Evolutionary conservation across 2,113 vertebrate species (phyloP).

Genomic region (Salminus brasiliensis): DNA sequence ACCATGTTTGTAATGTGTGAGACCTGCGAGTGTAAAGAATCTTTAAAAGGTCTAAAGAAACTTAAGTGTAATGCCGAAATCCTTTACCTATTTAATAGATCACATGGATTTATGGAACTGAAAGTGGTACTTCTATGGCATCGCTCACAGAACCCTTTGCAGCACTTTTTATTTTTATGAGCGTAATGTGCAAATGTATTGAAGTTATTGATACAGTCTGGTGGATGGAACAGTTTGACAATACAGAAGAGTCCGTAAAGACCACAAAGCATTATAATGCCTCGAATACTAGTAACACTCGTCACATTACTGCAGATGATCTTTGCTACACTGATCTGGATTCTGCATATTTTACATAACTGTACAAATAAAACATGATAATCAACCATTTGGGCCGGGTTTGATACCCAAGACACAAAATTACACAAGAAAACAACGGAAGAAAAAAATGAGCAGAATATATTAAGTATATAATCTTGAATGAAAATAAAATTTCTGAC

Average conservation of each 20-base stretch:
- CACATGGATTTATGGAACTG: too few relatives aligned
- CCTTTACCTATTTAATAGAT: too few relatives aligned
- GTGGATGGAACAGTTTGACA: slow-evolving; percentile 18
- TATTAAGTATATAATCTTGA: slow-evolving; percentile 45
- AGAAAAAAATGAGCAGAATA: slow-evolving; percentile 45
- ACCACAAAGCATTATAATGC: slow-evolving; percentile 21
- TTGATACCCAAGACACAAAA: not conserved
- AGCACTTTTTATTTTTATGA: not conserved
- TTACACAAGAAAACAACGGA: slow-evolving; percentile 23
- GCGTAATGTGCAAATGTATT: slow-evolving; percentile 8
- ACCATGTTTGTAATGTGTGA: too few relatives aligned
- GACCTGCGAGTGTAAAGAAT: too few relatives aligned
- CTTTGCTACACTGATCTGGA: slow-evolving; percentile 23
- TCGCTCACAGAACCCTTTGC: too few relatives aligned
- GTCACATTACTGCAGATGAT: slow-evolving; percentile 9
- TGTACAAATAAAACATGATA: not conserved
- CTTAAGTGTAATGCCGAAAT: too few relatives aligned
- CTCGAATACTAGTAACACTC: slow-evolving; percentile 25
- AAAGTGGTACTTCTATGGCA: too few relatives aligned
- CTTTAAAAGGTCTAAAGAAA: too few relatives aligned
- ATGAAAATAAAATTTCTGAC: slow-evolving; percentile 43
- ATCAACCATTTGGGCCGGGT: not conserved
- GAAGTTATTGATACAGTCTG: slow-evolving; percentile 2
- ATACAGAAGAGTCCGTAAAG: slow-evolving; percentile 21
- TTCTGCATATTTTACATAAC: slow-evolving; percentile 12